A percentile compares a stretch with the other conserved stretches of the same genome.
Conservation (phyloP, 2,113 vertebrate genomes). For the Apeltes quadracus region DNA sequence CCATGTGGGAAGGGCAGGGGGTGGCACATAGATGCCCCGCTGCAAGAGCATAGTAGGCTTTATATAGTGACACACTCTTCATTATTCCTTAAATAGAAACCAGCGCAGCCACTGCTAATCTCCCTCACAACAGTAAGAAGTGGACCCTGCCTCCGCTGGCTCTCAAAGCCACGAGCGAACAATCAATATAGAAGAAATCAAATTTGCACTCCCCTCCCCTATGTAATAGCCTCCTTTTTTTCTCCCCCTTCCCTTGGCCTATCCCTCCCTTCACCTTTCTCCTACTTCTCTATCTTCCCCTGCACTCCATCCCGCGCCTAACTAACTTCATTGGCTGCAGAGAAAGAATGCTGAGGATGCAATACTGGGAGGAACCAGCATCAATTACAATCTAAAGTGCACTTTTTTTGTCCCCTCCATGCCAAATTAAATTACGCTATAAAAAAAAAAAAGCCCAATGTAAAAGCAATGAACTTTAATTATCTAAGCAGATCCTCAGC, state of each 20-base stretch:
- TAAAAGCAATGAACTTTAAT: constrained; percentile 79
- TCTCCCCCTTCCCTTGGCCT: constrained; percentile 21
- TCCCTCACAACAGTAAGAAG: constrained; percentile 56
- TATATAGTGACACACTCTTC: constrained; percentile 60
- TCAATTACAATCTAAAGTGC: constrained; percentile 80
- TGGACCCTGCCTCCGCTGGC: constrained; percentile 51
- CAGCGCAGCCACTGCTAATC: constrained; percentile 66
- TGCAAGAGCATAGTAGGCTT: constrained; percentile 38
- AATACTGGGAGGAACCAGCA: constrained; percentile 63
- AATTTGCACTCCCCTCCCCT: constrained; percentile 52
- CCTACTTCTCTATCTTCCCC: constrained; percentile 27
- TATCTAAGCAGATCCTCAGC: constrained; percentile 66
- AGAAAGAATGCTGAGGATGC: constrained; percentile 76
- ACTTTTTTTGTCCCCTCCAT: constrained; percentile 64
- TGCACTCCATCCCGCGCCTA: constrained; percentile 40
- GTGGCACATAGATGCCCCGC: constrained; percentile 12
- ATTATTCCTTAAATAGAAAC: constrained; percentile 76
- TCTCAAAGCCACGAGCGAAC: constrained; percentile 64
- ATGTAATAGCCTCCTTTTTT: constrained; percentile 52
- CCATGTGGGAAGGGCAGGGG: neutral
- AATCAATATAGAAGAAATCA: constrained; percentile 66
- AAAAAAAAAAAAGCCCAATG: constrained; percentile 56
- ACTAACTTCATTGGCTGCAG: constrained; percentile 67
- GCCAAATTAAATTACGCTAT: constrained; percentile 81
- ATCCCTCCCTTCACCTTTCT: constrained; percentile 13